Evolutionary conservation across 2,888 invertebrate species (phyloP).

Genomic region (Drosophila silvestris): DNA sequence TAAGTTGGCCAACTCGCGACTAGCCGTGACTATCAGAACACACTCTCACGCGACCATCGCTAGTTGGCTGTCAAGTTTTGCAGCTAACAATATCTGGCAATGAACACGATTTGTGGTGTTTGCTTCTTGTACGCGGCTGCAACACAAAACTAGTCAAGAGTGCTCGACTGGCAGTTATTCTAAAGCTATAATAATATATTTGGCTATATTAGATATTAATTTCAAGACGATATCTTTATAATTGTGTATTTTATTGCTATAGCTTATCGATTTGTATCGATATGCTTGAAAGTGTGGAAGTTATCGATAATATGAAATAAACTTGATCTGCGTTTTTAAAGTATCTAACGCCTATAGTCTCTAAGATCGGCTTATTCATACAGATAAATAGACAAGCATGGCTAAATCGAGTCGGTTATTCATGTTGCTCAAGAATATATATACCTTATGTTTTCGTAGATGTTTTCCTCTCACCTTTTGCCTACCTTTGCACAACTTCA

Average conservation of each 20-base stretch:
- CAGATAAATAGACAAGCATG: too few relatives aligned
- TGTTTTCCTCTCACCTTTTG: background rate
- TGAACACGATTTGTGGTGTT: slow-evolving; percentile 42
- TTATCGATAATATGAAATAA: background rate
- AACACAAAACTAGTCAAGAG: background rate
- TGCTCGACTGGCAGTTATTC: background rate
- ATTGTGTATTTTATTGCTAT: background rate
- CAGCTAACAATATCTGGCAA: slow-evolving; percentile 44
- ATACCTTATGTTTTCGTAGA: background rate
- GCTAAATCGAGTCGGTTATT: background rate
- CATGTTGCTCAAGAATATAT: background rate
- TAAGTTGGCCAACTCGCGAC: background rate
- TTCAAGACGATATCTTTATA: background rate
- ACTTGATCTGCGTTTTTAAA: background rate
- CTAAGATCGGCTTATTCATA: background rate
- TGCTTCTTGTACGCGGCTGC: slow-evolving; percentile 22
- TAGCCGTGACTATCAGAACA: background rate
- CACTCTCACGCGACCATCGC: slow-evolving; percentile 23
- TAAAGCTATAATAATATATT: background rate
- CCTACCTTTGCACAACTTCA: background rate
- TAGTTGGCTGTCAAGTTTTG: slow-evolving; percentile 19
- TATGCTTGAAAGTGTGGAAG: background rate
- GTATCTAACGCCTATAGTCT: background rate
- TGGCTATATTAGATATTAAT: background rate
- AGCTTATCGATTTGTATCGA: too few relatives aligned